Evolutionary conservation across 2,797 vertebrate species (phyloP).

Genomic region (Taeniopygia guttata): DNA sequence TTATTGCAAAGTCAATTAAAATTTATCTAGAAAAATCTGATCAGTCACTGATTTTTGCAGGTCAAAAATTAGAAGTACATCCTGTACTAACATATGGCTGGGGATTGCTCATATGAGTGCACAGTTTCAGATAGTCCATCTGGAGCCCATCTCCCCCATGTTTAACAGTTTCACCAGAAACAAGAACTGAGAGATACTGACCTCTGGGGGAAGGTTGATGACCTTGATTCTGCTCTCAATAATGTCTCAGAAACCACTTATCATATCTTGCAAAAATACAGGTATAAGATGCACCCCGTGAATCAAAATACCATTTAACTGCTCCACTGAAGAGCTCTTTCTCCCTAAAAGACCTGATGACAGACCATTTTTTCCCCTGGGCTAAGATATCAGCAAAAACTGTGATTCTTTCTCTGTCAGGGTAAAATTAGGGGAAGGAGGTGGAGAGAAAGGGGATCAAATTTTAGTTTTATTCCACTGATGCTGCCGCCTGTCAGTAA

Average conservation of each 20-base stretch:
- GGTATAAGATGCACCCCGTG: neutral
- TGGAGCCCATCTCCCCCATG: neutral
- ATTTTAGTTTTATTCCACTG: slow-evolving; percentile 62
- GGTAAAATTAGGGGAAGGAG: slow-evolving; percentile 57
- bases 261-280: neutral
- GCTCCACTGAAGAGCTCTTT: slow-evolving; percentile 5
- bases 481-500: slow-evolving; percentile 62
- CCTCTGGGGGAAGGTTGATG: slow-evolving; percentile 6
- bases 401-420: slow-evolving; percentile 27
- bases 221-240: slow-evolving; percentile 19
- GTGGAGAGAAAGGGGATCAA: slow-evolving; percentile 65
- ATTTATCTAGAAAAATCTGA: neutral
- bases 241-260: slow-evolving; percentile 31
- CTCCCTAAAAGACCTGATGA: slow-evolving; percentile 39
- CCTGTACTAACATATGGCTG: neutral
- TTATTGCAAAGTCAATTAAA: slow-evolving; percentile 40
- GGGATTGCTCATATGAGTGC: neutral
- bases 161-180: slow-evolving; percentile 22
- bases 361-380: slow-evolving; percentile 6
- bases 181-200: neutral
- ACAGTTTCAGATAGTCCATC: neutral
- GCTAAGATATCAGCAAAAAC: slow-evolving; percentile 46
- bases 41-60: neutral
- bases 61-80: neutral
- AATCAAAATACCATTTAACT: slow-evolving; percentile 34